phyloP scores from a whole-genome alignment of 1,140 invertebrate genomes.

The Propsilocerus akamusi region DNA sequence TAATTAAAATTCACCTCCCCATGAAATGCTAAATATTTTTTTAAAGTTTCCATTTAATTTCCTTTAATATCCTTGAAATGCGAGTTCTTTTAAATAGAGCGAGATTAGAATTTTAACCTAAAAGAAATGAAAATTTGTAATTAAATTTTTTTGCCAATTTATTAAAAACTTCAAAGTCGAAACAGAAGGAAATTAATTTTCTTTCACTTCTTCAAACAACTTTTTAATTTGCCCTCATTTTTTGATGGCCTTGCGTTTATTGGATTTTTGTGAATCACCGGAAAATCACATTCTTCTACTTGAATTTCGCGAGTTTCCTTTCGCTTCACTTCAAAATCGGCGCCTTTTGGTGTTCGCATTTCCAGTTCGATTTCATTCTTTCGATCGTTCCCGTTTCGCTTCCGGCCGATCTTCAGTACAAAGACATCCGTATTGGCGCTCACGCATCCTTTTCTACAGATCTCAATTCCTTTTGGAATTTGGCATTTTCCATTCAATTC shows the following conservation, averaged over 20 bases:
- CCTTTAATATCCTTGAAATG: too few species aligned
- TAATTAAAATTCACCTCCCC: too few species aligned
- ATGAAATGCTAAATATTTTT: too few species aligned
- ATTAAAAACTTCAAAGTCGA: neutral
- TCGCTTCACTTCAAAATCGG: neutral
- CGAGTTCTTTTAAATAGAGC: too few species aligned
- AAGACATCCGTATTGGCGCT: neutral
- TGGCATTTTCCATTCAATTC: neutral
- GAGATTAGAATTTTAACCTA: too few species aligned
- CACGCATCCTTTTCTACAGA: neutral
- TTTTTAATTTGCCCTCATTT: neutral
- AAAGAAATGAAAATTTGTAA: too few species aligned
- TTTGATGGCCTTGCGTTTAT: neutral
- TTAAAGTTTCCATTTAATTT: too few species aligned
- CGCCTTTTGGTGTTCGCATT: neutral
- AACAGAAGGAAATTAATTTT: neutral
- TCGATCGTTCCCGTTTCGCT: neutral
- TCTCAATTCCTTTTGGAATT: neutral
- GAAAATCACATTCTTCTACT: neutral
- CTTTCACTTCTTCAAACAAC: neutral
- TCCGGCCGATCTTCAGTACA: neutral
- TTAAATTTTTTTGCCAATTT: too few species aligned
- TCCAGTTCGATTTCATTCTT: constrained; percentile 4
- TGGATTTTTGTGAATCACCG: neutral
- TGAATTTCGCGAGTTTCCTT: constrained; percentile 1